phyloP scores from a whole-genome alignment of 2,113 vertebrate genomes.

The Tenebrosternarchus preto region DNA sequence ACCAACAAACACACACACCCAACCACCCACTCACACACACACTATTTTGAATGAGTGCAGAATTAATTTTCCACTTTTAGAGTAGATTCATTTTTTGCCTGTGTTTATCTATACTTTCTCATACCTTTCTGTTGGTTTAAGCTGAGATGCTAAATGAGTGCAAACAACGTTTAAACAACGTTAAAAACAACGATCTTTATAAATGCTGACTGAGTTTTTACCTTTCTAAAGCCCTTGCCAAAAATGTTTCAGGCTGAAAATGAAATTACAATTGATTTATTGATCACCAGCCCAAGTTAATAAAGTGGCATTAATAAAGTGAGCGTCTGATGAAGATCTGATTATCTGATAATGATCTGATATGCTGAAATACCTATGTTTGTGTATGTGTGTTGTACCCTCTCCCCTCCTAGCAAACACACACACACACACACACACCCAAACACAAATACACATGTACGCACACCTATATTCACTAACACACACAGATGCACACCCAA shows the following conservation, averaged over 20 bases:
- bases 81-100: conserved; percentile 5
- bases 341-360: conserved; percentile 35
- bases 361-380: neutral
- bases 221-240: neutral
- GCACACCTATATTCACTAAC: too few species aligned
- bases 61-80: conserved; percentile 20
- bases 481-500: too few species aligned
- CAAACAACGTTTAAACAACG: too few species aligned
- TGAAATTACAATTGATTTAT: conserved; percentile 38
- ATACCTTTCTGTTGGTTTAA: neutral
- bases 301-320: too few species aligned
- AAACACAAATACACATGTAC: too few species aligned
- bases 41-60: neutral
- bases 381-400: too few species aligned
- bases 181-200: too few species aligned
- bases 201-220: neutral
- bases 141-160: neutral
- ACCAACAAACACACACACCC: neutral
- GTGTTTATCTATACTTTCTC: neutral
- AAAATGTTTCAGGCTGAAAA: conserved; percentile 3
- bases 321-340: conserved; percentile 33
- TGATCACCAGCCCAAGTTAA: conserved; percentile 26
- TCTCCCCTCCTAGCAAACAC: too few species aligned
- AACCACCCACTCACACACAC: neutral
- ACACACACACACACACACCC: too few species aligned